Evolutionary conservation across 2,888 invertebrate species (phyloP), one percentile per base, ranked within the genome.

Genomic region (Unio delphinus): DNA sequence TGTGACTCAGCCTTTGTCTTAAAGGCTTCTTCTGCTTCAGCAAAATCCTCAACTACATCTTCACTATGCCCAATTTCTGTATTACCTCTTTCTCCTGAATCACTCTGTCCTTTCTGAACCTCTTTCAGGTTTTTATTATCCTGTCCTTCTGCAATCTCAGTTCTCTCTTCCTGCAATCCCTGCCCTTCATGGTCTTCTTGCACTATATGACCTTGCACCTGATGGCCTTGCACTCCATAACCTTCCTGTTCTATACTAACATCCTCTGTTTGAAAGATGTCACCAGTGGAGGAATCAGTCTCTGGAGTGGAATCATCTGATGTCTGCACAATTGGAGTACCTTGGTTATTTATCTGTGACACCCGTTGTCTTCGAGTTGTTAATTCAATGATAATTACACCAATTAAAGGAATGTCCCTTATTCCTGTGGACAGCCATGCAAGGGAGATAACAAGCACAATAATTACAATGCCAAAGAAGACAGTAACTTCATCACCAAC

Each of bases 401-500:
- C 81, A 55, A 88, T 80, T 58, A 86, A 83, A 5, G 93, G 93
- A 4, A 93, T 93, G 61, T 94, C 93, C 0, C 93, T 91, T 71
- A 94, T 95, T 75, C 93, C 94, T 1, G 95, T 96, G 75, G 95
- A 95, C 91, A 94, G 93, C 92, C 95, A 95, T 67, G 95, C 93
- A 66, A 94, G 90, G 75, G 93, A 92, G 2, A 90, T 88, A 26
- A 94, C 83, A 26, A 90, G 86, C 4, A 93, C 76, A 55, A 93
- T 87, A 45, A 94, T 87, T 71, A 94, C 90, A 34, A 92, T 91
- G 65, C 93, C 91, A 86, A 95, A 92, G 85, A 93, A 94, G 86
- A 95, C 92, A 64, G 94, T 92, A 74, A 96, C 95, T 91, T 95
- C 95, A 90, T 95, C 95, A 34, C 95, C 95, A 70, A 96, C 92